Evolutionary conservation across 2,888 invertebrate genomes (phyloP).

Genomic region (Sinodicranocentrus sp.): DNA sequence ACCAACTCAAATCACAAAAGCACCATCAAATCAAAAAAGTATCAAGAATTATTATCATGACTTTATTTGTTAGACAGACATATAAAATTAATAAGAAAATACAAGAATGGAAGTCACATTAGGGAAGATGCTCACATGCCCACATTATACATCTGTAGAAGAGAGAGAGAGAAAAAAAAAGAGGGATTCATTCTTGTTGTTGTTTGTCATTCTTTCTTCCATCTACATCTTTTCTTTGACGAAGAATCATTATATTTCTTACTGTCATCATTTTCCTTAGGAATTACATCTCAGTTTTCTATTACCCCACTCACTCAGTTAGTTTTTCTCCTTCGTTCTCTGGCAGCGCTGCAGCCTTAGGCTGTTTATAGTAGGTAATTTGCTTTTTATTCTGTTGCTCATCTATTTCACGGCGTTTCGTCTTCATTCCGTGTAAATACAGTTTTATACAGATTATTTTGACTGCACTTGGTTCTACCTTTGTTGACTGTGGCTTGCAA

Average conservation of each 20-base stretch:
- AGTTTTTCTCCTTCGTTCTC: constrained; percentile 21
- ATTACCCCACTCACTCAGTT: constrained; percentile 34
- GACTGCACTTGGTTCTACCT: background rate
- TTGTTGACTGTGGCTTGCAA: background rate
- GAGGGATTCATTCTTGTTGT: constrained; percentile 17
- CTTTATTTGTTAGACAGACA: constrained; percentile 52
- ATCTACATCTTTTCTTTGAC: constrained; percentile 47
- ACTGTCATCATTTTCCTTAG: constrained; percentile 49
- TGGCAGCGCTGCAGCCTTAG: constrained; percentile 16
- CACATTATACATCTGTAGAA: background rate
- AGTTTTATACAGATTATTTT: background rate
- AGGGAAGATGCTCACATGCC: background rate
- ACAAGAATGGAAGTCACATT: constrained; percentile 45
- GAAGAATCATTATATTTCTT: constrained; percentile 49
- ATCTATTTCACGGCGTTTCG: constrained; percentile 56
- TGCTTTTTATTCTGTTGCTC: constrained; percentile 50
- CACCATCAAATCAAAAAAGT: constrained; percentile 5
- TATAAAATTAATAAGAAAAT: constrained; percentile 41
- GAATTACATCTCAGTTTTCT: constrained; percentile 38
- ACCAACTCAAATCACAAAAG: background rate
- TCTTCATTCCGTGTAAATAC: constrained; percentile 36
- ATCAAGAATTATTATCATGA: constrained; percentile 36
- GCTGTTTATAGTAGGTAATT: constrained; percentile 36
- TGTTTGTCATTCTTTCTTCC: constrained; percentile 35
- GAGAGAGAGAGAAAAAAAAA: constrained; percentile 18